A percentile compares a stretch with the other conserved stretches of the same genome.
phyloP scores from a whole-genome alignment of 2,797 vertebrate genomes.

The Novumbra hubbsi region DNA sequence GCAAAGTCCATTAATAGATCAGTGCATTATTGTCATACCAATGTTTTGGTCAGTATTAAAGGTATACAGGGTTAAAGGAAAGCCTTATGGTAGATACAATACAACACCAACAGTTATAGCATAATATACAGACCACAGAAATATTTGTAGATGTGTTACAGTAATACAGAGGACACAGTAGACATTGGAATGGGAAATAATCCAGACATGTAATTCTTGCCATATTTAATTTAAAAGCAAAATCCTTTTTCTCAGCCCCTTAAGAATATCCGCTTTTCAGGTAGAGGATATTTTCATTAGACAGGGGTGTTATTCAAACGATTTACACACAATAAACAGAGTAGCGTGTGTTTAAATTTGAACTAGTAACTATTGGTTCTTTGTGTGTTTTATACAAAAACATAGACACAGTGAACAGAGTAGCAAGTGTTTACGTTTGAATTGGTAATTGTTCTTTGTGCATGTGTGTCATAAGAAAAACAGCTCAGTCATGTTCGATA shows the following conservation, averaged over 20 bases:
- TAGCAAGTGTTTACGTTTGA: conserved; percentile 70
- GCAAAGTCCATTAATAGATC: conserved; percentile 67
- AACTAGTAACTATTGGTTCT: conserved; percentile 62
- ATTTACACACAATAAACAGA: conserved; percentile 51
- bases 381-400: conserved; percentile 60
- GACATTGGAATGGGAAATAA: conserved; percentile 35
- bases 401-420: conserved; percentile 54
- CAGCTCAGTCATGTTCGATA: conserved; percentile 35
- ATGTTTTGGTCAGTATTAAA: conserved; percentile 83
- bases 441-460: conserved; percentile 64
- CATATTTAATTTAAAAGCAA: conserved; percentile 53
- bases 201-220: conserved; percentile 37
- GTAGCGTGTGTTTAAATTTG: conserved; percentile 71
- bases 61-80: conserved; percentile 68
- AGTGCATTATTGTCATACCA: conserved; percentile 76
- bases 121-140: conserved; percentile 48
- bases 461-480: conserved; percentile 57
- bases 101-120: conserved; percentile 59
- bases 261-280: neutral
- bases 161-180: conserved; percentile 34
- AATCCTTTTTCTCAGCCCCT: neutral
- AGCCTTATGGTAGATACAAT: conserved; percentile 54
- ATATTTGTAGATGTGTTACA: conserved; percentile 50
- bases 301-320: conserved; percentile 50
- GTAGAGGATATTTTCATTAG: conserved; percentile 40